These are phyloP conservation scores for Geopemphigus sp. DNA, from an alignment of 1,140 invertebrate species.

Conservation along the genomic window DNA sequence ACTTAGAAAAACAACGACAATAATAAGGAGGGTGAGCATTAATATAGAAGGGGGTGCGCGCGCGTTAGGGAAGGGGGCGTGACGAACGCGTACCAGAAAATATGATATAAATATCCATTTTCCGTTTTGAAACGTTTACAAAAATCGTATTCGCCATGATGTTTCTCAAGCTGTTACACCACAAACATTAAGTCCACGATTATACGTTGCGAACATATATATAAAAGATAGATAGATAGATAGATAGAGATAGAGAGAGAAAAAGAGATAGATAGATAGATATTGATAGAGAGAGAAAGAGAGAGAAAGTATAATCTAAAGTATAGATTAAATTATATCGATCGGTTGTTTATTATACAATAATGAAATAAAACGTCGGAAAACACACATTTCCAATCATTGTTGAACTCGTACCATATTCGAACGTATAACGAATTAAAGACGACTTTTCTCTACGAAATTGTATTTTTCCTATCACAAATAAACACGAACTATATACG, in stretches of 20 bases:
- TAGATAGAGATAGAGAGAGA: too few species aligned
- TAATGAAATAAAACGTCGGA: not conserved
- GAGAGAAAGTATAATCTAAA: not conserved
- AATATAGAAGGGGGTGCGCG: not conserved
- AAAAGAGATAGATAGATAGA: too few species aligned
- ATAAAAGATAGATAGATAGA: too few species aligned
- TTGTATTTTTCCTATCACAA: not conserved
- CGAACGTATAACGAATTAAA: too few species aligned
- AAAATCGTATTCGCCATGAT: not conserved
- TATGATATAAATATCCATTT: not conserved
- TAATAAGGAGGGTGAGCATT: not conserved
- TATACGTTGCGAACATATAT: not conserved
- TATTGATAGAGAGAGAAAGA: too few species aligned
- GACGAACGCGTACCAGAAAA: not conserved
- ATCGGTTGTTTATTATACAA: not conserved
- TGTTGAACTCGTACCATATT: too few species aligned
- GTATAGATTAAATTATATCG: not conserved
- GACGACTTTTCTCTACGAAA: not conserved
- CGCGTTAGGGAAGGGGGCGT: not conserved
- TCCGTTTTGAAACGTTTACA: not conserved
- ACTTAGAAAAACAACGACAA: not conserved
- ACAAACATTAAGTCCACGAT: not conserved
- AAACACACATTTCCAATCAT: not conserved
- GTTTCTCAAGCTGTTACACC: not conserved
- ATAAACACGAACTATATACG: too few species aligned